These are phyloP conservation scores for Prosopocoilus inquinatus DNA, from an alignment of 2,888 invertebrate genomes.

Conservation along the genomic window DNA sequence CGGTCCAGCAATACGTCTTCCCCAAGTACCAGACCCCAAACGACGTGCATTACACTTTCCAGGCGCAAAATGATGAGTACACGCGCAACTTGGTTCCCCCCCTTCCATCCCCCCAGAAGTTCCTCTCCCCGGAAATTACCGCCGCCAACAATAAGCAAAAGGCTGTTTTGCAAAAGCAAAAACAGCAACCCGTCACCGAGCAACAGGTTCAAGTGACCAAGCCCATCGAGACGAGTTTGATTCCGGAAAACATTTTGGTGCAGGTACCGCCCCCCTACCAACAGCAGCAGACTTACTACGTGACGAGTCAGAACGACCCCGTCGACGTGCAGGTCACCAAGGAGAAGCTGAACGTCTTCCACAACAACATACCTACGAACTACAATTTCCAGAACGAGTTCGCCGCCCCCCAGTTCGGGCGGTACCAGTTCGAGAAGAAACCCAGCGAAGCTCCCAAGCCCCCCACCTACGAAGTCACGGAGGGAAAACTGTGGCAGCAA, in stretches of 20 bases:
- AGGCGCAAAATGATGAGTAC: slow-evolving; percentile 44
- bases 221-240: background rate
- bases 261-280: slow-evolving; percentile 36
- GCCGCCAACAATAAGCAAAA: slow-evolving; percentile 26
- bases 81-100: slow-evolving; percentile 53
- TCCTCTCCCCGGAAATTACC: slow-evolving; percentile 41
- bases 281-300: slow-evolving; percentile 12
- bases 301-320: slow-evolving; percentile 17
- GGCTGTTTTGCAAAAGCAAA: slow-evolving; percentile 21
- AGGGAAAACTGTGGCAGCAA: slow-evolving; percentile 41
- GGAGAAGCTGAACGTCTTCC: slow-evolving; percentile 47
- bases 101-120: slow-evolving; percentile 51
- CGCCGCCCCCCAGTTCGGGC: slow-evolving; percentile 7
- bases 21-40: slow-evolving; percentile 34
- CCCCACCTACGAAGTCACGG: slow-evolving; percentile 50
- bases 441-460: slow-evolving; percentile 32
- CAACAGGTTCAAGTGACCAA: slow-evolving; percentile 12
- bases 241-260: slow-evolving; percentile 40
- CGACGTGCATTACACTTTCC: slow-evolving; percentile 36
- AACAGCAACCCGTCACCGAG: slow-evolving; percentile 30
- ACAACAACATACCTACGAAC: slow-evolving; percentile 38
- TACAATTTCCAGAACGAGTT: slow-evolving; percentile 28
- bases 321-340: slow-evolving; percentile 47
- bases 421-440: slow-evolving; percentile 18
- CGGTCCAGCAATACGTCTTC: slow-evolving; percentile 37